These are phyloP conservation scores for Chloropsis hardwickii DNA, from an alignment of 2,113 vertebrate species.

Conservation along the genomic window DNA sequence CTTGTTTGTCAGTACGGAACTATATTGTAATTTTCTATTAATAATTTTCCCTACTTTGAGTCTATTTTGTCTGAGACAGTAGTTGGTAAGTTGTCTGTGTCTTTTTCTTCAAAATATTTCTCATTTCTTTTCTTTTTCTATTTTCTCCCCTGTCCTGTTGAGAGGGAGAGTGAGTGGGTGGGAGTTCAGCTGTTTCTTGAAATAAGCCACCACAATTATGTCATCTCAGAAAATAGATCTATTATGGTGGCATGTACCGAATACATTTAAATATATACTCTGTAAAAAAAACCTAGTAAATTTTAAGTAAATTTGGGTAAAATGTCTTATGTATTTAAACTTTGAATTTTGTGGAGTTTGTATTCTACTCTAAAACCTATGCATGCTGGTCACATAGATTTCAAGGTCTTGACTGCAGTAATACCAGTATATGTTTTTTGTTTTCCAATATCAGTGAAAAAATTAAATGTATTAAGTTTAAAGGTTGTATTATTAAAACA, in stretches of 20 bases:
- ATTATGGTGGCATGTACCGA: background rate
- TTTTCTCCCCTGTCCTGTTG: background rate
- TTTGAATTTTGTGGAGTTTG: background rate
- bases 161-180: background rate
- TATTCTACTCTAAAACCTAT: background rate
- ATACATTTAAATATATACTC: background rate
- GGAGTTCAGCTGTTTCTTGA: background rate
- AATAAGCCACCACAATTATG: background rate
- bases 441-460: slow-evolving; percentile 51
- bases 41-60: background rate
- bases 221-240: background rate
- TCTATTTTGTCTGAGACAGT: background rate
- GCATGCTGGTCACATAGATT: background rate
- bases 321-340: background rate
- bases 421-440: background rate
- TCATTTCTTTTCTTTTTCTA: background rate
- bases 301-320: background rate
- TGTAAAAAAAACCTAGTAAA: background rate
- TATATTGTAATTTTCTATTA: background rate
- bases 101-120: background rate
- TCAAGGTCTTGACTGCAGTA: background rate
- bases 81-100: background rate
- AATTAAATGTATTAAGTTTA: slow-evolving; percentile 35
- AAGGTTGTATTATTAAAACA: slow-evolving; percentile 49
- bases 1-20: background rate